Base-by-base conservation (phyloP, 64 coral and sea anemone genomes). In the Pocillopora damicornis region DNA sequence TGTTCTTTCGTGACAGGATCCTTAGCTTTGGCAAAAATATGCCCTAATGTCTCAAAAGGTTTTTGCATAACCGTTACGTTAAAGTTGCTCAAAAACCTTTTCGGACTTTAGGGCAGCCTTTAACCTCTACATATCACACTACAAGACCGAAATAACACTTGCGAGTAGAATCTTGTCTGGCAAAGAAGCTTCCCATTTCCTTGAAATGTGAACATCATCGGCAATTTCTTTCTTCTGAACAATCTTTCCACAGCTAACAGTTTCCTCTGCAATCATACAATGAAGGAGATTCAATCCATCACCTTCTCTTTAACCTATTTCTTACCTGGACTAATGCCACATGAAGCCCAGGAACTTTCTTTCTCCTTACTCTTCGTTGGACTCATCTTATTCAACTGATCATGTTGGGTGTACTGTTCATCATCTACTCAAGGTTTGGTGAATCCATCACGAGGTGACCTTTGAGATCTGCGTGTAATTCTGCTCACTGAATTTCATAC, bases 381-480 rank as follows among this genome's bases (percentile, higher is more conserved):
- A 69, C 66, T n/a, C 5, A 23, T 9, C 20, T 23, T 67, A 17
- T 22, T 69, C 23, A 7, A 9, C 5, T 6, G 42, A 51, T 51
- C 42, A 4, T 51, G 42, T 51, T 51, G 42, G 42, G 42, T 51
- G 42, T 51, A 51, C 42, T 51, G 0, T 51, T 51, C 42, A n/a
- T 69, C 17, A n/a, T 69, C 66, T 26, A 14, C 56, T 59, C 77
- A 79, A 79, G 77, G 77, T 79, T 60, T 60, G 77, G 11, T 79
- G 18, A 69, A 69, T 18, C 22, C 66, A 69, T n/a, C 66, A 7
- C 18, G 20, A 69, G 66, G 18, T 69, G 66, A 69, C 22, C 20
- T 69, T 23, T 22, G 66, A 22, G 66, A 7, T 23, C 11, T 69
- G 3, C 10, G 5, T 11, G 3, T 23, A 25, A n/a, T 5, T n/a